A percentile compares a stretch with the other conserved stretches of the same genome.
phyloP scores from a whole-genome alignment of 37 sponge, comb jelly and placozoan species.

The Bolinopsis microptera region DNA sequence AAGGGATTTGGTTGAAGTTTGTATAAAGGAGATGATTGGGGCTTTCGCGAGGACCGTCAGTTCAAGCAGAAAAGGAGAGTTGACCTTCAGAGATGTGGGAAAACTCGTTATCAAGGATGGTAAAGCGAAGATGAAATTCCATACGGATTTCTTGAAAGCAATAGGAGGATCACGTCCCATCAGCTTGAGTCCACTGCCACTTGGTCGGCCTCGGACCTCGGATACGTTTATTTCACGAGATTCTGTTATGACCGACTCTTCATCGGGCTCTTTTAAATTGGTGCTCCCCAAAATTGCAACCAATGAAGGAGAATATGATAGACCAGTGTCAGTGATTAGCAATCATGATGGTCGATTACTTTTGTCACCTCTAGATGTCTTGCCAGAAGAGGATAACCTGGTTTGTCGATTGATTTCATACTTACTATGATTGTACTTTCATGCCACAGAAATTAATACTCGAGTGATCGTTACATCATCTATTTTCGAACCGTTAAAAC shows the following conservation, averaged over 20 bases:
- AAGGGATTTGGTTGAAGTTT: constrained; percentile 76
- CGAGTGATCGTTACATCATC: no score
- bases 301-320: not conserved
- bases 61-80: constrained; percentile 67
- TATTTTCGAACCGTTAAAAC: no score
- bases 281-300: not conserved
- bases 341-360: not conserved
- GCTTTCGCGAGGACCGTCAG: constrained; percentile 69
- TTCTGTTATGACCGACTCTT: not conserved
- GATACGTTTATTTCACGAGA: constrained; percentile 18
- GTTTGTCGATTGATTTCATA: no score
- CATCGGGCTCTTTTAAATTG: not conserved
- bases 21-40: constrained; percentile 77
- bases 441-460: no score
- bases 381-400: not conserved
- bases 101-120: constrained; percentile 71
- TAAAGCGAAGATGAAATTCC: constrained; percentile 86
- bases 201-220: constrained; percentile 30
- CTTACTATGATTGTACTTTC: no score
- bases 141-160: constrained; percentile 72
- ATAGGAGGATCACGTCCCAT: not conserved
- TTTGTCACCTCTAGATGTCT: not conserved
- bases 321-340: constrained; percentile 31
- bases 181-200: not conserved
- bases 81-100: constrained; percentile 77